These are phyloP conservation scores for Atherinomorus stipes DNA, from an alignment of 2,113 vertebrate species.

Conservation along the genomic window DNA sequence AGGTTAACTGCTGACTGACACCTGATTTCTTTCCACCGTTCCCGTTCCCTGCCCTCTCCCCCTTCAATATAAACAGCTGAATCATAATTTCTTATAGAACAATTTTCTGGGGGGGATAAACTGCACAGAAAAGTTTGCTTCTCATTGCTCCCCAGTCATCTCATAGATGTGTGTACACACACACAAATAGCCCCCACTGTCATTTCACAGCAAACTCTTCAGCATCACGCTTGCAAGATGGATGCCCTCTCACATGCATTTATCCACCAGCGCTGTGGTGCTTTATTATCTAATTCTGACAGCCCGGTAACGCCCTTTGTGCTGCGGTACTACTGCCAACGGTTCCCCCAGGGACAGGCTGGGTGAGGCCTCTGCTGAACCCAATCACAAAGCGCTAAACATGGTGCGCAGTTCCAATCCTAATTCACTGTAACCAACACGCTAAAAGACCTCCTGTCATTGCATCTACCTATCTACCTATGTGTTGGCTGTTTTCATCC, in stretches of 20 bases:
- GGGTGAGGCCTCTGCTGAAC: conserved; percentile 83
- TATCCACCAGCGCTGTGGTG: conserved; percentile 78
- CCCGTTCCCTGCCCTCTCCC: conserved; percentile 16
- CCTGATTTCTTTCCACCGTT: conserved; percentile 71
- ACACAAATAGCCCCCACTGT: conserved; percentile 64
- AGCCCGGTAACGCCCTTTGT: conserved; percentile 79
- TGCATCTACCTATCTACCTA: conserved; percentile 43
- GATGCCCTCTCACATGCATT: conserved; percentile 83
- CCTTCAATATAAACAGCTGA: conserved; percentile 42
- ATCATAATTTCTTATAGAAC: conserved; percentile 56
- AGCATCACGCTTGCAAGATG: conserved; percentile 80
- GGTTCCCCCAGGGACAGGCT: conserved; percentile 81
- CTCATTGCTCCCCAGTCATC: conserved; percentile 37
- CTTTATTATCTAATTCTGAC: conserved; percentile 88
- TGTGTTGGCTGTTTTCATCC: conserved; percentile 34
- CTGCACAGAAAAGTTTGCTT: conserved; percentile 62
- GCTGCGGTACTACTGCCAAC: conserved; percentile 71
- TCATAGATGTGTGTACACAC: conserved; percentile 20
- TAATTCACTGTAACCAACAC: conserved; percentile 81
- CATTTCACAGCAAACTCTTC: conserved; percentile 81
- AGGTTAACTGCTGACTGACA: conserved; percentile 79
- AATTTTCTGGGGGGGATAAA: conserved; percentile 45
- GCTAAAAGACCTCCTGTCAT: conserved; percentile 74
- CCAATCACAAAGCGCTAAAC: conserved; percentile 84
- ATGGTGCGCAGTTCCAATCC: conserved; percentile 74